phyloP scores from a whole-genome alignment of 2,888 invertebrate genomes.

The Barypeithes pellucidus region DNA sequence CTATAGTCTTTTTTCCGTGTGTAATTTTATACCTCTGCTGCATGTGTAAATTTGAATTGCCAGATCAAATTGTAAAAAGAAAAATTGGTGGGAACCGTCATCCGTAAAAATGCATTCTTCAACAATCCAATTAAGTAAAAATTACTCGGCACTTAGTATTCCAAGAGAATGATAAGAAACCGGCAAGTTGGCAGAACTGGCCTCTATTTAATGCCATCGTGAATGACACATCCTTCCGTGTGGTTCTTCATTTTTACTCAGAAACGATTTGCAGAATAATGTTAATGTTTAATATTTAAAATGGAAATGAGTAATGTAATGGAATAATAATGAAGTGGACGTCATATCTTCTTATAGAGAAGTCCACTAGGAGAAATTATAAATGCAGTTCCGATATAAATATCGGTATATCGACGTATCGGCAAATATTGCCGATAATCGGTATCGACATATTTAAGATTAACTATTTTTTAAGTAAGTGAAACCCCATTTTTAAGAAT shows the following conservation, averaged over 20 bases:
- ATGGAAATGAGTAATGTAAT: constrained; percentile 16
- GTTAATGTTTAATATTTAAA: not conserved
- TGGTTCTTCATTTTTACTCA: constrained; percentile 1
- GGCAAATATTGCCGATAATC: too few relatives aligned
- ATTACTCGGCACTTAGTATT: constrained; percentile 8
- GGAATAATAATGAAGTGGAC: not conserved
- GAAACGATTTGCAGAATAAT: constrained; percentile 5
- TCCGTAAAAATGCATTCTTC: constrained; percentile 12
- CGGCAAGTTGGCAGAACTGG: not conserved
- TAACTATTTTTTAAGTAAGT: too few relatives aligned
- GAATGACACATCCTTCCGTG: constrained; percentile 19
- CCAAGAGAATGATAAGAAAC: constrained; percentile 10
- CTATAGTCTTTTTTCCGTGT: too few relatives aligned
- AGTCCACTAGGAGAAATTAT: too few relatives aligned
- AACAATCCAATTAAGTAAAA: not conserved
- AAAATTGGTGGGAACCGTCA: not conserved
- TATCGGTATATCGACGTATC: too few relatives aligned
- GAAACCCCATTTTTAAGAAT: too few relatives aligned
- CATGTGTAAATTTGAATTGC: too few relatives aligned
- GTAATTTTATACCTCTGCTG: too few relatives aligned
- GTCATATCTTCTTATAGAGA: too few relatives aligned
- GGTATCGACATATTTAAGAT: too few relatives aligned
- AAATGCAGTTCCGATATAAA: too few relatives aligned
- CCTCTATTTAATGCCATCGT: not conserved
- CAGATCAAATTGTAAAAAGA: not conserved